These are phyloP conservation scores for Pagetopsis macropterus DNA, from an alignment of 2,797 vertebrate genomes.

Conservation along the genomic window DNA sequence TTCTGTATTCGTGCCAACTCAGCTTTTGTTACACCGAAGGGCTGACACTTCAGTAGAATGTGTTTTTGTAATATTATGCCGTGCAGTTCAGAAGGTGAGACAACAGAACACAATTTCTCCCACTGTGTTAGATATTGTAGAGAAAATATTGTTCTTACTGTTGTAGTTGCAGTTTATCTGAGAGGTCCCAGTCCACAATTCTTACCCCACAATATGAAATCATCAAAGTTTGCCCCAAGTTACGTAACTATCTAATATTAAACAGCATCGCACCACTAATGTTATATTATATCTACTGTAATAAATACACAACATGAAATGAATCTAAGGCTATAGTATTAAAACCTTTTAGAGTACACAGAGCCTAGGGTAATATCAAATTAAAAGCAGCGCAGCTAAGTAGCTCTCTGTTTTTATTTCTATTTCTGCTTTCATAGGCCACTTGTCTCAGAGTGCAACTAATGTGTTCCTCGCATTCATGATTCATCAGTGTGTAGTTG, in stretches of 20 bases:
- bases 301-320: constrained; percentile 25
- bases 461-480: constrained; percentile 33
- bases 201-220: not conserved
- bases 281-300: constrained; percentile 5
- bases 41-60: constrained; percentile 45
- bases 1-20: constrained; percentile 34
- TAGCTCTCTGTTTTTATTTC: constrained; percentile 27
- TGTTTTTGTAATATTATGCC: constrained; percentile 30
- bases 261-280: constrained; percentile 7
- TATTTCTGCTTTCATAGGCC: constrained; percentile 11
- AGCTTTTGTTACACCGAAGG: constrained; percentile 44
- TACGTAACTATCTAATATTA: not conserved
- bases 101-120: constrained; percentile 38
- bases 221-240: not conserved
- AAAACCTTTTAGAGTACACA: constrained; percentile 30
- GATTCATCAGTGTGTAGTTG: constrained; percentile 32
- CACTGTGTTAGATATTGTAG: constrained; percentile 31
- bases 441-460: constrained; percentile 11
- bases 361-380: constrained; percentile 27
- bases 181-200: constrained; percentile 2
- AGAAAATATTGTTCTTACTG: constrained; percentile 9
- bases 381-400: constrained; percentile 30
- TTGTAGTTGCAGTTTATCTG: constrained; percentile 14
- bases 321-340: not conserved
- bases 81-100: constrained; percentile 50